A percentile compares a stretch with the other conserved stretches of the same genome.
Conservation (phyloP, 2,888 invertebrate species). For the Thera britannica region DNA sequence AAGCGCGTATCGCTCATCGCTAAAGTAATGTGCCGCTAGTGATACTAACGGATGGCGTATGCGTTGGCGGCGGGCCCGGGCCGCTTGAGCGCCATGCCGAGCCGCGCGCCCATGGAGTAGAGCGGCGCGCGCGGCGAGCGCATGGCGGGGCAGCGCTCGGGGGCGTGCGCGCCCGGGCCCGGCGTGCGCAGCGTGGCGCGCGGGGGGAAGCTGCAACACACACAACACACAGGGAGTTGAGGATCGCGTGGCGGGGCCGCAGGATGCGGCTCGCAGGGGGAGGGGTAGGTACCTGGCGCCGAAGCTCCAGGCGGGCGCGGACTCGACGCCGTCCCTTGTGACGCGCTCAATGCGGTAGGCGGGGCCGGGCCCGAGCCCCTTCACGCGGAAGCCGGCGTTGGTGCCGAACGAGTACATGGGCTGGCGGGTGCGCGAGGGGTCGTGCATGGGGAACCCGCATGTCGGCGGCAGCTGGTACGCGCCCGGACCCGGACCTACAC, state of each 20-base stretch:
- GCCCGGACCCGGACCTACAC: conserved; percentile 87
- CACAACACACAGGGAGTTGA: not conserved
- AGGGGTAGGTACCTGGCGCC: conserved; percentile 55
- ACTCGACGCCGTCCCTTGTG: conserved; percentile 67
- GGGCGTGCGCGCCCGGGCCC: conserved; percentile 87
- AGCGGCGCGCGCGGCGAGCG: conserved; percentile 82
- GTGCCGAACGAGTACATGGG: conserved; percentile 87
- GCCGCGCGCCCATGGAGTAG: conserved; percentile 83
- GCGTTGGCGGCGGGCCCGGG: conserved; percentile 86
- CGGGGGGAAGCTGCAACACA: conserved; percentile 51
- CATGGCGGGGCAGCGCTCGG: conserved; percentile 83
- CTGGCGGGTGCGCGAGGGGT: conserved; percentile 85
- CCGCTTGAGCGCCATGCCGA: conserved; percentile 71
- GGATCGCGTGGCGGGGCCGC: too few relatives aligned
- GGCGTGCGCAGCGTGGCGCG: conserved; percentile 71
- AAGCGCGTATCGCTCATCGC: too few relatives aligned
- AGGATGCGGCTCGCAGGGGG: not conserved
- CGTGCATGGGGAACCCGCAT: conserved; percentile 86
- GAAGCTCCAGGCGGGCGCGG: conserved; percentile 84
- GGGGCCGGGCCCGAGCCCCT: conserved; percentile 76
- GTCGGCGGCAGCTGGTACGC: conserved; percentile 86
- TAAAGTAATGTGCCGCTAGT: too few relatives aligned
- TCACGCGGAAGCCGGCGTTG: conserved; percentile 70
- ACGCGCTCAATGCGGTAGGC: conserved; percentile 74
- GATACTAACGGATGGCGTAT: conserved; percentile 68